Base-by-base conservation (phyloP, 1,140 invertebrate genomes). In the Euglossa dilemma region DNA sequence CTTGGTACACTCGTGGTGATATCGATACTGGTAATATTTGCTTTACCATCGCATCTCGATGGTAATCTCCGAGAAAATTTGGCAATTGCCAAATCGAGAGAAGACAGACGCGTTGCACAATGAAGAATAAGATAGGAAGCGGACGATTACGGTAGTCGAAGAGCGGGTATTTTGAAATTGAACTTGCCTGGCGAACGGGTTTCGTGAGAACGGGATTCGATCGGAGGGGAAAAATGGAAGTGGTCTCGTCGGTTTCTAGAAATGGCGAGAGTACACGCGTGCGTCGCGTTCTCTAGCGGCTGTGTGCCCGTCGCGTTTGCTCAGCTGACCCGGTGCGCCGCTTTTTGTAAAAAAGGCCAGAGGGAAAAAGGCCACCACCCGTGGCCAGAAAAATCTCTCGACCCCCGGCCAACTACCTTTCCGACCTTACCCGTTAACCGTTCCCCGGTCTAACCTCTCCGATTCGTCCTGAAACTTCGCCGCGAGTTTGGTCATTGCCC, bases 281-380 rank as follows among this genome's bases (percentile, higher is more conserved):
- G 50, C 56, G 50, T 54, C 56, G 20, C n/a, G 52, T 5, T 6
- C 23, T 6, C 50, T 56, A 7, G 69, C 45, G 52, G n/a, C 54
- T 71, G 54, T 80, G 54, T 47, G n/a, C 67, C 36, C 54, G 18
- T 56, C 4, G 45, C 67, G 77, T 80, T 80, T 80, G 67, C 67
- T 71, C 77, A 80, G 77, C 67, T 80, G 77, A 79, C 66, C 45
- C 50, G 45, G 23, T 70, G 64, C 25, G n/a, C 23, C 45, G 36
- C 16, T 80, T 56, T 72, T 45, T 16, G 20, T 9, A 45, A 70
- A 79, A 67, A 78, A 78, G n/a, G n/a, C n/a, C n/a, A n/a, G n/a
- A n/a, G n/a, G n/a, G 66, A 66, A 28, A 76, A 57, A 6, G 56
- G 8, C n/a, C n/a, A n/a, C n/a, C 50, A 36, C 8, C 9, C 16